Evolutionary conservation across 2,888 invertebrate genomes (phyloP).

Genomic region (Drosophila picticornis): DNA sequence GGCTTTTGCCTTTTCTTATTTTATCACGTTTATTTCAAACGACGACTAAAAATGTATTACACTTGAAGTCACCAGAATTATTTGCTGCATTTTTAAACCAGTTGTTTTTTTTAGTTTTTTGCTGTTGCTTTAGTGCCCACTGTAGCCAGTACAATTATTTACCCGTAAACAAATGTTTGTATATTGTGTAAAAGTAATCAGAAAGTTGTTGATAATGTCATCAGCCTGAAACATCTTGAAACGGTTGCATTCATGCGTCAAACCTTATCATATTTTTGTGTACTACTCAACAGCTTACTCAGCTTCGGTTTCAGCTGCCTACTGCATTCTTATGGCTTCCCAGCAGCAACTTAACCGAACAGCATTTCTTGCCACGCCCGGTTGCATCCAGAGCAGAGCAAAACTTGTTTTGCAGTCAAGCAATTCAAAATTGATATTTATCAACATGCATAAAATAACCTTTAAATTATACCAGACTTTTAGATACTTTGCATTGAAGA

Average conservation of each 20-base stretch:
- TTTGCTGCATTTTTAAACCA: neutral
- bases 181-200: neutral
- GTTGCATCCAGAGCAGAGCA: slow-evolving; percentile 41
- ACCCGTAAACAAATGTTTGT: neutral
- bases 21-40: slow-evolving; percentile 11
- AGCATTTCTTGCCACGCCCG: slow-evolving; percentile 38
- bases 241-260: slow-evolving; percentile 42
- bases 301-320: slow-evolving; percentile 49
- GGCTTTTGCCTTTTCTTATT: slow-evolving; percentile 57
- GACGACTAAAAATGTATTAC: slow-evolving; percentile 1
- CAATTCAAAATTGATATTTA: slow-evolving; percentile 72
- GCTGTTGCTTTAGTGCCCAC: neutral
- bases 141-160: slow-evolving; percentile 8
- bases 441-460: slow-evolving; percentile 36
- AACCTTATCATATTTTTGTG: slow-evolving; percentile 61
- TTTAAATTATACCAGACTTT: neutral
- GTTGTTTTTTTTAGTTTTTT: neutral
- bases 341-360: slow-evolving; percentile 23
- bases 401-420: slow-evolving; percentile 42
- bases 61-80: slow-evolving; percentile 8
- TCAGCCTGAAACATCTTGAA: slow-evolving; percentile 36
- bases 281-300: slow-evolving; percentile 42
- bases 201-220: slow-evolving; percentile 39
- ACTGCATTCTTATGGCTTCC: slow-evolving; percentile 51
- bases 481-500: slow-evolving; percentile 6